Base-by-base conservation (phyloP, 1,140 invertebrate species). In the Triops cancriformis region DNA sequence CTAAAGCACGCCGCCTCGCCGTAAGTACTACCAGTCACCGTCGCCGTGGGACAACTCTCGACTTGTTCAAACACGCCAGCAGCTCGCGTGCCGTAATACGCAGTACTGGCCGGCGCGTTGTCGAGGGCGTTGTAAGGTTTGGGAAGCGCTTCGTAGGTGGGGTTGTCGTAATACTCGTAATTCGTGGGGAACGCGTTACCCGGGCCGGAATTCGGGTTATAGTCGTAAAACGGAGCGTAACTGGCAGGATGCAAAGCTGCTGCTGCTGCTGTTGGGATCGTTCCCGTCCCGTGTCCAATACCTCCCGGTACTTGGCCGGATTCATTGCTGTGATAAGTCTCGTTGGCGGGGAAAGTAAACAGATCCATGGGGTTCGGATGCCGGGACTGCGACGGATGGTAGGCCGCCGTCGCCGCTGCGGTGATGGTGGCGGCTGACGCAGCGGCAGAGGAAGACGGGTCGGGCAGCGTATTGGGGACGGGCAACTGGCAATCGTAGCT, bases 101-200 rank as follows among this genome's bases (percentile, higher is more conserved):
- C 74, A 7, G 27, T 41, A 9, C 64, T 31, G 2, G 23, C 28
- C 7, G 75, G 28, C 27, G 23, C 42, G 26, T 76, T 43, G 7
- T 45, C 74, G 12, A 75, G n/a, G 14, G 74, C 18, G 45, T 75
- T 64, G 42, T 76, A 76, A 7, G 75, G 75, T 51, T 45, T 12
- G 26, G 43, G 75, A 76, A 51, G 42, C 42, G 43, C 26, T 37
- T 43, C 26, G 28, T 51, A 76, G 43, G 27, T 76, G 12, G 75
- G 42, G 43, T 64, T 64, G 45, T 43, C 26, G 64, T 76, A 76
- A 28, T 51, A 64, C 26, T 43, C 26, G 26, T 76, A 76, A 27
- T 12, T 76, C 18, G 26, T 76, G n/a, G 26, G n/a, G 14, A 51
- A 43, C 6, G 43, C 75, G 41, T 45, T 76, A 23, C 42, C 37